Percentiles rank a stretch among this genome's conserved stretches.
Evolutionary conservation across 2,797 vertebrate genomes (phyloP).

Genomic region (Loriculus beryllinus): DNA sequence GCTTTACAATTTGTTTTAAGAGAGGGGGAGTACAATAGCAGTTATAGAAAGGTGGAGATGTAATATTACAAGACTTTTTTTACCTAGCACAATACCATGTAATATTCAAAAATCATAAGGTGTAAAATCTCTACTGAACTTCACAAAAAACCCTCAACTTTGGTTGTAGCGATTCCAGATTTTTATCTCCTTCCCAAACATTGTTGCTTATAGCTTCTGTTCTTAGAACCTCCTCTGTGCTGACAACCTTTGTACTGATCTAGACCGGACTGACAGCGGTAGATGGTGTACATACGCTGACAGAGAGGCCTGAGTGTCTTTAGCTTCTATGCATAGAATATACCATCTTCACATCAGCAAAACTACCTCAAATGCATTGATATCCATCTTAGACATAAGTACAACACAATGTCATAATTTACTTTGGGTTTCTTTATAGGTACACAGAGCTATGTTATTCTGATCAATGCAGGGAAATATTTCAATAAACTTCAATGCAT

Average conservation of each 20-base stretch:
- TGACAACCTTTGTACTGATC: not conserved
- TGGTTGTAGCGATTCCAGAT: not conserved
- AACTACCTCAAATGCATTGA: not conserved
- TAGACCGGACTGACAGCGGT: not conserved
- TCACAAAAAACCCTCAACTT: not conserved
- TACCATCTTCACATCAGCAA: accelerated
- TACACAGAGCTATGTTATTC: not conserved
- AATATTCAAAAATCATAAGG: not conserved
- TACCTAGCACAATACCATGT: not conserved
- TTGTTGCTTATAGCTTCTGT: not conserved
- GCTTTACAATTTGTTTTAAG: not conserved
- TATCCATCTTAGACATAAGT: not conserved
- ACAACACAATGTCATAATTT: not conserved
- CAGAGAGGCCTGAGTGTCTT: not conserved
- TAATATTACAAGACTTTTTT: not conserved
- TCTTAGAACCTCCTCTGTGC: not conserved
- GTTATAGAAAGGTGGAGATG: not conserved
- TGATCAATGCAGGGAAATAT: not conserved
- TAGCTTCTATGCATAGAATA: not conserved
- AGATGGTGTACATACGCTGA: accelerated
- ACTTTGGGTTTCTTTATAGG: not conserved
- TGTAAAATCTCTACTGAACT: not conserved
- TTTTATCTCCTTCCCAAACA: not conserved
- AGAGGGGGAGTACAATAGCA: not conserved
- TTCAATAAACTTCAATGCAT: not conserved